A percentile compares a stretch with the other conserved stretches of the same genome.
These are phyloP conservation scores for Amblyornis subalaris DNA, from an alignment of 2,113 vertebrate genomes.

Conservation along the genomic window DNA sequence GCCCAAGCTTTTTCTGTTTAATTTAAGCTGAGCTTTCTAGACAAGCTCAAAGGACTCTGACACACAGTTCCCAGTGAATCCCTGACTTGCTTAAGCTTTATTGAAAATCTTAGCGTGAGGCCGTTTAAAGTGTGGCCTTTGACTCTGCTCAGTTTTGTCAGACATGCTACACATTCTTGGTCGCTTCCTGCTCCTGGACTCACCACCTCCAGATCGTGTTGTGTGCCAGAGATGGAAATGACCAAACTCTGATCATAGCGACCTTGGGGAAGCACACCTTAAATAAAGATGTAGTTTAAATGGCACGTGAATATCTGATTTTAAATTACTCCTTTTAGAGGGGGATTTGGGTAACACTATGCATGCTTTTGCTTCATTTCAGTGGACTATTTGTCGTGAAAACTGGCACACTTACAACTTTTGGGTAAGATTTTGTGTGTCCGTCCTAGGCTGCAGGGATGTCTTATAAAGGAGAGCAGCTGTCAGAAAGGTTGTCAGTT, in stretches of 20 bases:
- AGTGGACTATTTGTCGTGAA: neutral
- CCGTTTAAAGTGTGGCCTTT: neutral
- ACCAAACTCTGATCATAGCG: neutral
- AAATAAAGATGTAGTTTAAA: neutral
- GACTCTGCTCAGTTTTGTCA: neutral
- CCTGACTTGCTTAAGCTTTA: neutral
- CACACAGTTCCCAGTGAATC: neutral
- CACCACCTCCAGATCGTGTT: neutral
- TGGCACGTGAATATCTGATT: neutral
- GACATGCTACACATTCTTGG: rapidly evolving
- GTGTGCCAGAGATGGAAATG: neutral
- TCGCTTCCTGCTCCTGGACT: neutral
- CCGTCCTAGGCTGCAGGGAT: neutral
- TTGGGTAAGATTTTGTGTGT: neutral
- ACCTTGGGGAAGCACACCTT: neutral
- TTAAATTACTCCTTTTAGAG: neutral
- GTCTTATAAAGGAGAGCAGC: neutral
- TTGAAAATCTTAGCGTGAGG: neutral
- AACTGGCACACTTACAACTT: neutral
- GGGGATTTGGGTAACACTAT: neutral
- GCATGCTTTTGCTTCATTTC: neutral
- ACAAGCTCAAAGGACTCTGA: neutral
- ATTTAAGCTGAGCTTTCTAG: neutral
- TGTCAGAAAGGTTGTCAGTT: neutral
- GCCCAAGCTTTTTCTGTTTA: neutral